Percentiles rank a stretch among this genome's conserved stretches.
Conservation (phyloP, 35 echinoderm and acorn worm species). For the Holothuria glaberrima region DNA sequence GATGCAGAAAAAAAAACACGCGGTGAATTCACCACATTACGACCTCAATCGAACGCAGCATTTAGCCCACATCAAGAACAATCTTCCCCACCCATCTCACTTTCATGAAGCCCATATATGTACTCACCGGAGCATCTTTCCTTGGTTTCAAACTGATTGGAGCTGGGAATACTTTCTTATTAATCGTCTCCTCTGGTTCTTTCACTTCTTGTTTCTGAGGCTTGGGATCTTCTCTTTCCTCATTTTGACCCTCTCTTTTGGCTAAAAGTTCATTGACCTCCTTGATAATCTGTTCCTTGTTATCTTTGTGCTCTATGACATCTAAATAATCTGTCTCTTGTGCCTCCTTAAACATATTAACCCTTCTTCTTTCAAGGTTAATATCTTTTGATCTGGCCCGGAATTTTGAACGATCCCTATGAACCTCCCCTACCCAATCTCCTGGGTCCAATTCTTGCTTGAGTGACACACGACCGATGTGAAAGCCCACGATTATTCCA, state of each 20-base stretch:
- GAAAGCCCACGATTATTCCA: slow-evolving; percentile 24
- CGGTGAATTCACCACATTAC: no score
- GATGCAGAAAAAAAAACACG: no score
- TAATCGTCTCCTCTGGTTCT: not conserved
- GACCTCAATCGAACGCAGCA: no score
- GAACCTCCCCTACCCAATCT: not conserved
- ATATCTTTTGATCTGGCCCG: no score
- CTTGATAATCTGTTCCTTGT: not conserved
- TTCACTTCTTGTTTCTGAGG: not conserved
- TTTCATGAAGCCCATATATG: no score
- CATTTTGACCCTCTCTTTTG: not conserved
- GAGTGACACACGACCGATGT: slow-evolving; percentile 8
- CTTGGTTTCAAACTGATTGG: slow-evolving; percentile 32
- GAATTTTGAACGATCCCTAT: no score
- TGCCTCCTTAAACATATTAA: no score
- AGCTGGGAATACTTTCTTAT: slow-evolving; percentile 7
- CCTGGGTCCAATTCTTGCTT: not conserved
- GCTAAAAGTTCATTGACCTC: not conserved
- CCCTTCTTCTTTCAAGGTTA: no score
- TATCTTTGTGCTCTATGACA: not conserved
- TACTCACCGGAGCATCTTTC: not conserved
- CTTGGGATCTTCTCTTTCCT: not conserved
- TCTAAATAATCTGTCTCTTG: not conserved
- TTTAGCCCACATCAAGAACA: no score
- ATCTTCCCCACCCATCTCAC: no score